These are phyloP conservation scores for Geophilus truncorum DNA, from an alignment of 2,888 invertebrate genomes.

Conservation along the genomic window DNA sequence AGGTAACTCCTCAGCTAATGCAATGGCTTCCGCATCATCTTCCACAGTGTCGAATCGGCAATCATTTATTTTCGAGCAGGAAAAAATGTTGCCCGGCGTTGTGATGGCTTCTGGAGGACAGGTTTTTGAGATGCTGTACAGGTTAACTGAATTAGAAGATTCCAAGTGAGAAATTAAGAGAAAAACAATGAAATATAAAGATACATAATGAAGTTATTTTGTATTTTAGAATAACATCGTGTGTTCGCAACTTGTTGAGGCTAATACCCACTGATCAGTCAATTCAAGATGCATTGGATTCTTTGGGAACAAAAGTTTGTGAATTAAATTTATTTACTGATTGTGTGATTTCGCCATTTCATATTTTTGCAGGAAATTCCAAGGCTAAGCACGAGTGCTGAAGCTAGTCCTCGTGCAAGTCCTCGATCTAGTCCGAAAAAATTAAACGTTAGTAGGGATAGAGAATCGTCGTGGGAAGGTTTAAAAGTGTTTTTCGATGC, in stretches of 20 bases:
- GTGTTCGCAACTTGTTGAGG: constrained; percentile 50
- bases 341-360: neutral
- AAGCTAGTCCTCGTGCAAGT: constrained; percentile 40
- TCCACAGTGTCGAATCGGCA: constrained; percentile 41
- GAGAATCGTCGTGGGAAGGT: constrained; percentile 42
- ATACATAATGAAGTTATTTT: neutral
- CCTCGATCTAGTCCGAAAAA: constrained; percentile 45
- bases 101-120: constrained; percentile 52
- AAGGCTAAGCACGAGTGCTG: constrained; percentile 35
- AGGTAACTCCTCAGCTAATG: neutral
- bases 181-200: too few species aligned
- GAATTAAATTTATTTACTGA: neutral
- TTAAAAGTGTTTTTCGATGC: constrained; percentile 48
- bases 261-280: constrained; percentile 52
- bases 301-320: constrained; percentile 46
- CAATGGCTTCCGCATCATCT: constrained; percentile 17
- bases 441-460: constrained; percentile 39
- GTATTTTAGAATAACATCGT: constrained; percentile 45
- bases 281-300: constrained; percentile 50
- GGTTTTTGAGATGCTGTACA: constrained; percentile 52
- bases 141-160: constrained; percentile 50
- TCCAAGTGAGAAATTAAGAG: constrained; percentile 44
- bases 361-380: constrained; percentile 37
- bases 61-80: constrained; percentile 47
- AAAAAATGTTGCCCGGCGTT: constrained; percentile 52